Conservation (phyloP, 1,140 invertebrate species). For the Drosophila tristis region DNA sequence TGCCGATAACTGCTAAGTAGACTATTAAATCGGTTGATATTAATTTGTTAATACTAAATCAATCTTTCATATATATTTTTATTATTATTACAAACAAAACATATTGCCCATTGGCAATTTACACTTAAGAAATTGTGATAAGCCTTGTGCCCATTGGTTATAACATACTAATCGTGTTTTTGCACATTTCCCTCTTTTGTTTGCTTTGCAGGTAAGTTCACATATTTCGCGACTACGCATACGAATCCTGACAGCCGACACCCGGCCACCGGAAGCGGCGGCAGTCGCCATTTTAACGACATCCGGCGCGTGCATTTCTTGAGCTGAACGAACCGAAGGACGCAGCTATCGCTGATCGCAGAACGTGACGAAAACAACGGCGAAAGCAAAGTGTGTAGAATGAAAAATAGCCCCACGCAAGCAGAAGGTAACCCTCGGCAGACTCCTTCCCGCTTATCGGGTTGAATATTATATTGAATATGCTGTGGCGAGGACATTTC, state of each 20-base stretch:
- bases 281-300: conserved; percentile 65
- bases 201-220: conserved; percentile 76
- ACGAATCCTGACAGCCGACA: conserved; percentile 5
- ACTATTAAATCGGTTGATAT: too few relatives aligned
- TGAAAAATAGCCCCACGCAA: conserved; percentile 28
- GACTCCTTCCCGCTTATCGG: conserved; percentile 47
- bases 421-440: conserved; percentile 60
- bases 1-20: too few relatives aligned
- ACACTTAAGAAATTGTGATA: conserved; percentile 4
- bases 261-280: conserved; percentile 38
- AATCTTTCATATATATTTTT: not conserved
- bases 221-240: conserved; percentile 38
- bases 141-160: conserved; percentile 1
- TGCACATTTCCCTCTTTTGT: conserved; percentile 37
- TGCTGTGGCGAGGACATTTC: conserved; percentile 62
- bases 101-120: conserved; percentile 9
- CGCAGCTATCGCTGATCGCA: conserved; percentile 58
- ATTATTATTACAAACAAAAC: not conserved
- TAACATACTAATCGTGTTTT: conserved; percentile 57
- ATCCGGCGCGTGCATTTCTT: conserved; percentile 75
- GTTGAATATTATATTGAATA: conserved; percentile 69
- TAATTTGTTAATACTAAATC: not conserved
- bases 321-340: conserved; percentile 9
- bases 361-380: conserved; percentile 71
- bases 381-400: conserved; percentile 24